Evolutionary conservation across 1,140 invertebrate species (phyloP).

Genomic region (Xylocopa sonorina): DNA sequence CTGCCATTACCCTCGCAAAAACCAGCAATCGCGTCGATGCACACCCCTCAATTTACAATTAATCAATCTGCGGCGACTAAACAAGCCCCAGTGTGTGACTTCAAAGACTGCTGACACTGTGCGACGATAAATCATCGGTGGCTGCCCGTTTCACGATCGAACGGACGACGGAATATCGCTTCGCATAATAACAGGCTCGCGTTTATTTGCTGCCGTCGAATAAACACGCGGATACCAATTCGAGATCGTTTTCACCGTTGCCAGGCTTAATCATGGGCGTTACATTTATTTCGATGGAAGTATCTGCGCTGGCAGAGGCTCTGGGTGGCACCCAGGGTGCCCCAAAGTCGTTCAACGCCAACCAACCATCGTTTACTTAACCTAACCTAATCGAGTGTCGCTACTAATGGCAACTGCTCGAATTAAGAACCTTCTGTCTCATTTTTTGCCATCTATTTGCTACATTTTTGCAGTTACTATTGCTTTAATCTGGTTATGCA

Average conservation of each 20-base stretch:
- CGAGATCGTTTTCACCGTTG: conserved; percentile 22
- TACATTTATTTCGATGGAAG: conserved; percentile 37
- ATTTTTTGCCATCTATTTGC: too few relatives aligned
- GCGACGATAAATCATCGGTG: conserved; percentile 35
- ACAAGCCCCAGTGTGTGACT: conserved; percentile 23
- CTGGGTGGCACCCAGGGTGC: too few relatives aligned
- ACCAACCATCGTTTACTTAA: too few relatives aligned
- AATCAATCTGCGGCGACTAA: conserved; percentile 42
- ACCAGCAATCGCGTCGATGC: not conserved
- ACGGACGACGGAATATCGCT: conserved; percentile 33
- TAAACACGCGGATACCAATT: conserved; percentile 36
- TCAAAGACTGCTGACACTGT: conserved; percentile 36
- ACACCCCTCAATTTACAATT: conserved; percentile 22
- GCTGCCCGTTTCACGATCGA: not conserved
- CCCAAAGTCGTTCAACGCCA: too few relatives aligned
- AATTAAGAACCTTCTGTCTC: too few relatives aligned
- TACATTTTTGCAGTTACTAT: too few relatives aligned
- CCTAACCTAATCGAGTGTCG: too few relatives aligned
- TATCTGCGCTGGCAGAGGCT: not conserved
- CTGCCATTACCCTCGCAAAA: not conserved
- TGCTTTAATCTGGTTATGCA: too few relatives aligned
- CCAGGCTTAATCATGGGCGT: conserved; percentile 36
- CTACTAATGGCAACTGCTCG: too few relatives aligned
- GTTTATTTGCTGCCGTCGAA: conserved; percentile 43
- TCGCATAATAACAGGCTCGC: conserved; percentile 34